Conservation (phyloP, 2,113 vertebrate genomes). For the Myodes glareolus region DNA sequence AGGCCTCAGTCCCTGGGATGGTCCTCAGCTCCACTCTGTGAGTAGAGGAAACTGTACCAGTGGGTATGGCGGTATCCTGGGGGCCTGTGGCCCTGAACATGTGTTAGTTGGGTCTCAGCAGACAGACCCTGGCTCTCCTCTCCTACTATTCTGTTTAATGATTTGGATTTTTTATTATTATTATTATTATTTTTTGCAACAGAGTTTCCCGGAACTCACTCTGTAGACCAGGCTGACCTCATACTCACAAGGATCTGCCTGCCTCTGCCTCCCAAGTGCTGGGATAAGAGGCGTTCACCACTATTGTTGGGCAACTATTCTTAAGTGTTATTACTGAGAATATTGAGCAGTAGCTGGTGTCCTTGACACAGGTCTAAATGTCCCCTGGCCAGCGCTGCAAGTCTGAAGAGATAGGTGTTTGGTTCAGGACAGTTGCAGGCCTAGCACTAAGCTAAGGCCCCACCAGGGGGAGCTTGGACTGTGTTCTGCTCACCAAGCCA, state of each 20-base stretch:
- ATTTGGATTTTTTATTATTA: too few relatives aligned
- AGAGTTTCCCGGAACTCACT: too few relatives aligned
- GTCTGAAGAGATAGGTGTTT: background rate
- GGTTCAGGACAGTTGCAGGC: too few relatives aligned
- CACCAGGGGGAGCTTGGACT: background rate
- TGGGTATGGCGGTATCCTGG: background rate
- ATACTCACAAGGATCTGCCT: too few relatives aligned
- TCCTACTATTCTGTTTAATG: too few relatives aligned
- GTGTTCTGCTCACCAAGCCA: background rate
- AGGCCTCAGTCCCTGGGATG: background rate
- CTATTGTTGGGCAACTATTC: background rate
- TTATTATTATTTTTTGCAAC: too few relatives aligned
- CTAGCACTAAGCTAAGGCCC: too few relatives aligned
- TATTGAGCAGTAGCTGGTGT: background rate
- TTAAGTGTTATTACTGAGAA: background rate
- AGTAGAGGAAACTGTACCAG: background rate
- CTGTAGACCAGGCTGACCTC: too few relatives aligned
- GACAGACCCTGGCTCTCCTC: background rate
- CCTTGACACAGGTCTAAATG: background rate
- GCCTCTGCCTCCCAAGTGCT: too few relatives aligned
- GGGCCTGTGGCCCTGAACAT: background rate
- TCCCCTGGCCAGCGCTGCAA: background rate
- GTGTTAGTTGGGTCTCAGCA: background rate
- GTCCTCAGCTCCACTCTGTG: too few relatives aligned
- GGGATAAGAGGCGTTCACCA: too few relatives aligned